Evolutionary conservation across 37 sponge, comb jelly and placozoan genomes (phyloP), one percentile per base, ranked within the genome.

Genomic region (Beroe forskalii): DNA sequence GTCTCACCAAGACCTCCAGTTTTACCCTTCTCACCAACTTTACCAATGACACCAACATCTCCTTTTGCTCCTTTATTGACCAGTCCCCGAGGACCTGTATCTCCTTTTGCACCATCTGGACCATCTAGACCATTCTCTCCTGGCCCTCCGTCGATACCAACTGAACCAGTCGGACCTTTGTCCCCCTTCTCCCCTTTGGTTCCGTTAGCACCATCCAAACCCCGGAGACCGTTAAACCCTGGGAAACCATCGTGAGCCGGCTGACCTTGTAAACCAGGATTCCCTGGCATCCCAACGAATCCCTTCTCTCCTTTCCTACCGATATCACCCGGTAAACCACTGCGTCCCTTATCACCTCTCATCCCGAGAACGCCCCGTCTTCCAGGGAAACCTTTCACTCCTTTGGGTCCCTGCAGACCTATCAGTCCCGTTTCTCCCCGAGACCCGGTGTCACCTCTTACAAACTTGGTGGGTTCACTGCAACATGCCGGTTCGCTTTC

Each of bases 141-240:
- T 24, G 86, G 48, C 12, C 8, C 4, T 23, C 86, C 86, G 0
- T 12, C 42, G 6, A 80, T 6, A 17, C 86, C 86, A 19, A n/a
- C 22, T 44, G 86, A 32, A 30, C 86, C 86, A 4, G 44, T 80
- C 30, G 19, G 28, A n/a, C 86, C 86, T 43, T 44, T 41, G 27
- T 20, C 48, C 3, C 86, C 86, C 28, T 40, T 40, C 48, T 80
- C 55, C 42, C 48, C 86, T 14, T 80, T 27, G 22, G 86, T 80
- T 43, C 86, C 86, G 42, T 80, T 80, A 9, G 40, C 86, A n/a
- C 86, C 86, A 41, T 80, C 35, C 0, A 80, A 42, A 38, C 86
- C 86, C 1, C 55, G 24, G 8, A 80, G 19, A 0, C 86, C 86
- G 22, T 41, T 4, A 8, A 44, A 33, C 14, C 86, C 86, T 4